These are phyloP conservation scores for Phlogophora meticulosa DNA, from an alignment of 2,888 invertebrate species.

Conservation along the genomic window DNA sequence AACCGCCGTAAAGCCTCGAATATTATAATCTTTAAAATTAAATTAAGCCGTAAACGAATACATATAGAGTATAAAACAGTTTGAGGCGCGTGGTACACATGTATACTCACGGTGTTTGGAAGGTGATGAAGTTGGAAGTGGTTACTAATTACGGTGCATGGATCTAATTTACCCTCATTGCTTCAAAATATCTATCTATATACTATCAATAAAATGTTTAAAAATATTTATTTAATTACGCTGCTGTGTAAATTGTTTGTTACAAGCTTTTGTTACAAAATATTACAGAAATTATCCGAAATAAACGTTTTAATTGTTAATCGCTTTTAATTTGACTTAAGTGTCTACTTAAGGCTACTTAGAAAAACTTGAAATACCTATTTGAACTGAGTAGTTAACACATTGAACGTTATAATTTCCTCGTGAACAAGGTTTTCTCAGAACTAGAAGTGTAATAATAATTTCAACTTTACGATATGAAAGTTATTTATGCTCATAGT, in stretches of 20 bases:
- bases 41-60: too few species aligned
- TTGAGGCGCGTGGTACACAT: neutral
- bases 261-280: slow-evolving; percentile 32
- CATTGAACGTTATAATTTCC: neutral
- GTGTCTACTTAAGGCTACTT: too few species aligned
- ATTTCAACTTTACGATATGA: slow-evolving; percentile 10
- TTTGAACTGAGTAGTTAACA: neutral
- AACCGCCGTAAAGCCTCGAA: too few species aligned
- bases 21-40: too few species aligned
- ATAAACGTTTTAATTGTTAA: slow-evolving; percentile 50
- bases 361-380: neutral
- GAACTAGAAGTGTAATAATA: slow-evolving; percentile 17
- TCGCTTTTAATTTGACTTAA: slow-evolving; percentile 14
- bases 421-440: neutral
- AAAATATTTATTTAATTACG: slow-evolving; percentile 15
- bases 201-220: slow-evolving; percentile 10
- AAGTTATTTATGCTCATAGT: neutral
- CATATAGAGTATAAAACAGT: too few species aligned
- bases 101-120: too few species aligned
- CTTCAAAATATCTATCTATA: neutral
- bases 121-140: too few species aligned
- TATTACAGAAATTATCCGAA: slow-evolving; percentile 54
- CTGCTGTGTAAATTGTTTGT: slow-evolving; percentile 42
- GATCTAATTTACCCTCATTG: slow-evolving; percentile 4
- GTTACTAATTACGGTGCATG: slow-evolving; percentile 27